Percentiles rank a stretch among this genome's conserved stretches.
phyloP scores from a whole-genome alignment of 2,888 invertebrate genomes.

The Ectemnius continuus region DNA sequence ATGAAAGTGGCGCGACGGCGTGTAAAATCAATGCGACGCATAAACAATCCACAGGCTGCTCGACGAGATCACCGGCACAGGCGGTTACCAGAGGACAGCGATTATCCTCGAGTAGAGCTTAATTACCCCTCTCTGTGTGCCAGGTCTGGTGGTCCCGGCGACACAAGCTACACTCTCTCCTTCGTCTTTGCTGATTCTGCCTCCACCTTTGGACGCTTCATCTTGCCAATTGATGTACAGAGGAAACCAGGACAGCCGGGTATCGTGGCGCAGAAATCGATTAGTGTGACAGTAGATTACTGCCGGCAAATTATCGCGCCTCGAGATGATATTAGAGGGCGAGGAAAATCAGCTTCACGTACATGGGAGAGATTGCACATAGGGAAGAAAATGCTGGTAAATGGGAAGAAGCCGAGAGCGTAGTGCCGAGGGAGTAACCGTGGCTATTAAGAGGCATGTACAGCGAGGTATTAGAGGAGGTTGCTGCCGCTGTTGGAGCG shows the following conservation, averaged over 20 bases:
- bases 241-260: constrained; percentile 18
- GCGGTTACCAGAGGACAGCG: constrained; percentile 56
- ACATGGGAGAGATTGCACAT: background rate
- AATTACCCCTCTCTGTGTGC: constrained; percentile 61
- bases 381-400: constrained; percentile 52
- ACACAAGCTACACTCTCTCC: constrained; percentile 27
- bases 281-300: constrained; percentile 68
- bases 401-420: constrained; percentile 38
- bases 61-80: constrained; percentile 45
- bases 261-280: constrained; percentile 63
- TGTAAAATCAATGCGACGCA: constrained; percentile 35
- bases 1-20: background rate
- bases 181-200: constrained; percentile 9
- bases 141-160: constrained; percentile 10
- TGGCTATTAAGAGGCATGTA: constrained; percentile 54
- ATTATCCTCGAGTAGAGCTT: constrained; percentile 60
- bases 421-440: constrained; percentile 30
- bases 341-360: constrained; percentile 48
- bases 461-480: constrained; percentile 49
- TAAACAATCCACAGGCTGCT: constrained; percentile 42
- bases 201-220: constrained; percentile 16
- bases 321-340: constrained; percentile 71
- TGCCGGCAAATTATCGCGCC: constrained; percentile 72
- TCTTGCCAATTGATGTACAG: constrained; percentile 24
- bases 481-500: constrained; percentile 28